These are phyloP conservation scores for Trematocara unimaculatum DNA, from an alignment of 2,113 vertebrate species.

Conservation along the genomic window DNA sequence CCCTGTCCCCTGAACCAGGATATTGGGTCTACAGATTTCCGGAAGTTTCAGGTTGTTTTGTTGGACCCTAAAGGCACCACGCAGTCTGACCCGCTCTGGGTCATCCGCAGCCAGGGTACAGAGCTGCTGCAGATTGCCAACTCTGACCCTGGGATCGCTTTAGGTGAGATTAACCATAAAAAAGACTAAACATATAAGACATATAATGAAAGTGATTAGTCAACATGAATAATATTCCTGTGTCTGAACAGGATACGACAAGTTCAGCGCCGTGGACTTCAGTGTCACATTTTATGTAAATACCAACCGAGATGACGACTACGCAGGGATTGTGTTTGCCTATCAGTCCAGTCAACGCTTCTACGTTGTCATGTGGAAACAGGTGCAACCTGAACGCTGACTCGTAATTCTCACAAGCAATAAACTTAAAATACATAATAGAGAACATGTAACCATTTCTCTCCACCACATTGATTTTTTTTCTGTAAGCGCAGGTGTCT, in stretches of 20 bases:
- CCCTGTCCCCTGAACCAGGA: constrained; percentile 88
- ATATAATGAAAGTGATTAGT: not conserved
- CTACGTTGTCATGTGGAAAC: constrained; percentile 98
- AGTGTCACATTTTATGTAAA: constrained; percentile 96
- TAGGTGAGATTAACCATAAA: constrained; percentile 75
- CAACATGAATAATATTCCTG: not conserved
- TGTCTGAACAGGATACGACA: constrained; percentile 80
- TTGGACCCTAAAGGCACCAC: constrained; percentile 94
- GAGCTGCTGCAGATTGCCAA: constrained; percentile 94
- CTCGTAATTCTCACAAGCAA: not conserved
- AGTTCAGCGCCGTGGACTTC: constrained; percentile 92
- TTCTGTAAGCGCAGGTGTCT: constrained; percentile 86
- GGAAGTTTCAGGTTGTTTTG: constrained; percentile 93
- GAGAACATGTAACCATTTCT: not conserved
- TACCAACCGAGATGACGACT: constrained; percentile 93
- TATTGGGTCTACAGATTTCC: constrained; percentile 89
- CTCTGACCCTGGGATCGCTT: constrained; percentile 95
- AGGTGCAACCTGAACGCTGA: constrained; percentile 65
- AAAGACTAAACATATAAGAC: not conserved
- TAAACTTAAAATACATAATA: not conserved
- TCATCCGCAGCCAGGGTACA: constrained; percentile 91
- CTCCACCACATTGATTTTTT: not conserved
- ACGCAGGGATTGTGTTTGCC: constrained; percentile 91
- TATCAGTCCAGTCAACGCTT: constrained; percentile 96
- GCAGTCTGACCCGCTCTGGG: constrained; percentile 94